Percentiles rank a stretch among this genome's conserved stretches.
Evolutionary conservation across 2,888 invertebrate species (phyloP).

Genomic region (Lottia gigantea): DNA sequence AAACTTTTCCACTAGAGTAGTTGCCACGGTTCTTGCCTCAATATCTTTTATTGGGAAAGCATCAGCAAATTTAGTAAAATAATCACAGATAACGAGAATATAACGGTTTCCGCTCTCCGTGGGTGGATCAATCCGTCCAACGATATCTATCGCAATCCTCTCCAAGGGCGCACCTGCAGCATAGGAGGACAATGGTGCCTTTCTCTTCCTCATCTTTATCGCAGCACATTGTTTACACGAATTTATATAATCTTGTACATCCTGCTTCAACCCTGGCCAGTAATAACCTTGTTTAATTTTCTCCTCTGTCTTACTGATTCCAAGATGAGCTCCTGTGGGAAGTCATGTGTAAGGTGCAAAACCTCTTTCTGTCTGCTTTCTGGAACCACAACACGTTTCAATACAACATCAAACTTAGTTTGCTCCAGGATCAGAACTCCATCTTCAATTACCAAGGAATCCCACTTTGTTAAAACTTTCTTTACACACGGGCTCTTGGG

Average conservation of each 20-base stretch:
- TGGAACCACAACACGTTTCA: not conserved
- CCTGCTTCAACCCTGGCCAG: constrained; percentile 14
- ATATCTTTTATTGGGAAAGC: constrained; percentile 27
- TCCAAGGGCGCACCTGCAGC: constrained; percentile 23
- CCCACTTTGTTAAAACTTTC: not conserved
- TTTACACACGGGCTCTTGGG: not conserved
- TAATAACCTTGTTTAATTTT: constrained; percentile 12
- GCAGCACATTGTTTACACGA: not conserved
- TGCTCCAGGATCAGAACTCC: not conserved
- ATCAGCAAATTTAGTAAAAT: constrained; percentile 36
- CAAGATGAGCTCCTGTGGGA: constrained; percentile 8
- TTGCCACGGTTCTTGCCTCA: constrained; percentile 32
- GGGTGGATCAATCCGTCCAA: constrained; percentile 26
- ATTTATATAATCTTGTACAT: not conserved
- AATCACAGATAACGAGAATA: constrained; percentile 30
- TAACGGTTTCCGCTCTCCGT: constrained; percentile 29
- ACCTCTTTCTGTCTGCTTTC: not conserved
- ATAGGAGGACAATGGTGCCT: not conserved
- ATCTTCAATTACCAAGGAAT: not conserved
- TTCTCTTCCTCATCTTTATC: not conserved
- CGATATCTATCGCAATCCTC: constrained; percentile 26
- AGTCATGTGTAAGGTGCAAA: not conserved
- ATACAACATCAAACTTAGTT: not conserved
- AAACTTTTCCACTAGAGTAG: constrained; percentile 24
- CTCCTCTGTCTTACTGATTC: not conserved